phyloP scores from a whole-genome alignment of 2,888 invertebrate species.

The Sphinx pinastri region DNA sequence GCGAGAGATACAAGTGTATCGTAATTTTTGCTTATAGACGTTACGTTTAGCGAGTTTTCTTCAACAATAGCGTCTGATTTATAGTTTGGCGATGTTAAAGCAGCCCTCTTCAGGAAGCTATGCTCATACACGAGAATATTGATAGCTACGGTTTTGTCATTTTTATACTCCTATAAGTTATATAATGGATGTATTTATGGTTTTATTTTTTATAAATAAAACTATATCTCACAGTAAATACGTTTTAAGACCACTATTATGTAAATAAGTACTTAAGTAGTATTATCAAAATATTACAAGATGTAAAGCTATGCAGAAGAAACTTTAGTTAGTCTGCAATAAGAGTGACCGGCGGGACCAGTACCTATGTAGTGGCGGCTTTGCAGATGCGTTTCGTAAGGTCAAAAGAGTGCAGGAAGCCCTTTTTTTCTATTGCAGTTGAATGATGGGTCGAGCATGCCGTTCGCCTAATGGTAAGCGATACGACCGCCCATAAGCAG shows the following conservation, averaged over 20 bases:
- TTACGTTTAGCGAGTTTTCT: slow-evolving; percentile 62
- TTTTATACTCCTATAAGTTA: slow-evolving; percentile 2
- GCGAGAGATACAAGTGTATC: slow-evolving; percentile 32
- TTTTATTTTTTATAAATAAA: not conserved
- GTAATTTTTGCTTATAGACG: slow-evolving; percentile 38
- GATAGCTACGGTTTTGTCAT: slow-evolving; percentile 11
- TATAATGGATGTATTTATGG: slow-evolving; percentile 7
- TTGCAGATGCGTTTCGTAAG: too few species aligned
- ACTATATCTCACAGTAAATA: not conserved
- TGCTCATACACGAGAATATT: slow-evolving; percentile 43
- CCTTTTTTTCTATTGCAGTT: too few species aligned
- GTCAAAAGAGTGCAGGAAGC: too few species aligned
- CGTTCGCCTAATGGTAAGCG: too few species aligned
- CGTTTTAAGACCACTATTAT: not conserved
- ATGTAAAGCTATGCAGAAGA: too few species aligned
- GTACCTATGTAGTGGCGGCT: too few species aligned
- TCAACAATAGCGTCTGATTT: slow-evolving; percentile 66
- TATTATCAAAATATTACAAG: too few species aligned
- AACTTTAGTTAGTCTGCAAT: too few species aligned
- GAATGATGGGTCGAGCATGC: too few species aligned
- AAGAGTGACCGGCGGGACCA: too few species aligned
- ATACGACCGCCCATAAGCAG: too few species aligned
- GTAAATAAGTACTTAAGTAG: too few species aligned
- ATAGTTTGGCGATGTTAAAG: slow-evolving; percentile 57
- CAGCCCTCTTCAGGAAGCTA: slow-evolving; percentile 56